These are phyloP conservation scores for Selene dorsalis DNA, from an alignment of 2,797 vertebrate species.

Conservation along the genomic window DNA sequence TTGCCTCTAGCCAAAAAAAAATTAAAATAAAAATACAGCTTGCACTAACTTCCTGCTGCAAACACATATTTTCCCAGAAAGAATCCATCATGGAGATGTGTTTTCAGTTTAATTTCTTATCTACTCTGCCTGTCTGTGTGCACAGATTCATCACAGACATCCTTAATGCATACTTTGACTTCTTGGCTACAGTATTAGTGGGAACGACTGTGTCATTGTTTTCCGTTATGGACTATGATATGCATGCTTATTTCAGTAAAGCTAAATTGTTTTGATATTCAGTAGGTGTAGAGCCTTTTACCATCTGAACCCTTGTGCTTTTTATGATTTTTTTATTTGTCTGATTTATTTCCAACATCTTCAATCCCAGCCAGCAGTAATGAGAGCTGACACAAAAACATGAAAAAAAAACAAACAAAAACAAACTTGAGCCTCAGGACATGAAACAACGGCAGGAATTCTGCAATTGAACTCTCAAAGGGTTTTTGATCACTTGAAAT, in stretches of 20 bases:
- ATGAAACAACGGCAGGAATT: constrained; percentile 43
- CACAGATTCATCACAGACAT: constrained; percentile 20
- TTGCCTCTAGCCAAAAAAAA: constrained; percentile 64
- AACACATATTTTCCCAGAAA: constrained; percentile 41
- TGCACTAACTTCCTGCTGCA: constrained; percentile 60
- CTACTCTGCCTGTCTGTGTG: constrained; percentile 15
- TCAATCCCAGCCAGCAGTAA: constrained; percentile 33
- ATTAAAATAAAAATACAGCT: constrained; percentile 21
- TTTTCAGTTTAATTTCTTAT: constrained; percentile 28
- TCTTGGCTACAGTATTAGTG: constrained; percentile 43
- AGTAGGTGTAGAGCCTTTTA: constrained; percentile 29
- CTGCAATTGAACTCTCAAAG: constrained; percentile 37
- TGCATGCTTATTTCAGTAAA: constrained; percentile 54
- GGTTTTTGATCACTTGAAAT: constrained; percentile 45
- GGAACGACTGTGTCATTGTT: constrained; percentile 32
- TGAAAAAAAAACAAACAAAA: not conserved
- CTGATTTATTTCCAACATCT: constrained; percentile 21
- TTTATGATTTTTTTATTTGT: constrained; percentile 17
- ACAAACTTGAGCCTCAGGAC: constrained; percentile 55
- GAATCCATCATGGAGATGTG: constrained; percentile 37
- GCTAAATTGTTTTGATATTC: constrained; percentile 28
- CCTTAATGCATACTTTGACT: constrained; percentile 16
- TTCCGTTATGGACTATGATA: constrained; percentile 30
- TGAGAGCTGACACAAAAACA: constrained; percentile 26
- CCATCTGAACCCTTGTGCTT: constrained; percentile 15